A percentile compares a stretch with the other conserved stretches of the same genome.
These are phyloP conservation scores for Trachelus troglodyta DNA, from an alignment of 2,888 invertebrate species.

Conservation along the genomic window DNA sequence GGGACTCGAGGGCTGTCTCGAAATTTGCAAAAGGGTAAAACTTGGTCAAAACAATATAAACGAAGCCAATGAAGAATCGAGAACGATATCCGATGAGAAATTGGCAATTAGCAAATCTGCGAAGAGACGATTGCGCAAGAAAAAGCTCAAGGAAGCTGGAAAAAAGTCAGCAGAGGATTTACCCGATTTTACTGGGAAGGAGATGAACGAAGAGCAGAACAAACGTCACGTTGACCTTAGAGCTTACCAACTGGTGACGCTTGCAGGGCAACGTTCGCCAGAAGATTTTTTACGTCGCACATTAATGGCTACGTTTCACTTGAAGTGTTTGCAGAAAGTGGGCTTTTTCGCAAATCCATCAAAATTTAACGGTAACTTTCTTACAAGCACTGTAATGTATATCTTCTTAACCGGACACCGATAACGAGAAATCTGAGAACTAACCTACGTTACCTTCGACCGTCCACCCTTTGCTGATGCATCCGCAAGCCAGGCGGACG, in stretches of 20 bases:
- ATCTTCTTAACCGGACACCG: too few relatives aligned
- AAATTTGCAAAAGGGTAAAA: slow-evolving; percentile 67
- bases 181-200: slow-evolving; percentile 15
- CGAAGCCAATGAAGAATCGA: slow-evolving; percentile 1
- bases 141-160: slow-evolving; percentile 40
- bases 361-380: slow-evolving; percentile 24
- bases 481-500: too few relatives aligned
- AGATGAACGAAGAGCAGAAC: slow-evolving; percentile 61
- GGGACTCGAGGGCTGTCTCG: slow-evolving; percentile 67
- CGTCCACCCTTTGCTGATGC: too few relatives aligned
- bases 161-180: neutral
- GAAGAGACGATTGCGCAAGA: slow-evolving; percentile 47
- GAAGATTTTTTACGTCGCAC: slow-evolving; percentile 81
- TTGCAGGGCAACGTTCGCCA: slow-evolving; percentile 72
- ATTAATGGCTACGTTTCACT: slow-evolving; percentile 81
- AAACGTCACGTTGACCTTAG: slow-evolving; percentile 65
- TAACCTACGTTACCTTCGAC: too few relatives aligned
- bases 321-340: slow-evolving; percentile 76
- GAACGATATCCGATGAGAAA: slow-evolving; percentile 14
- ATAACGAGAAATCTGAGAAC: too few relatives aligned
- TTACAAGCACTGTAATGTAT: too few relatives aligned
- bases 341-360: slow-evolving; percentile 68
- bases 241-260: slow-evolving; percentile 76
- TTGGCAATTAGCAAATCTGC: slow-evolving; percentile 41
- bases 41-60: slow-evolving; percentile 5